Evolutionary conservation across 2,888 invertebrate genomes (phyloP), one percentile per base, ranked within the genome.

Genomic region (Electrophaes corylata): DNA sequence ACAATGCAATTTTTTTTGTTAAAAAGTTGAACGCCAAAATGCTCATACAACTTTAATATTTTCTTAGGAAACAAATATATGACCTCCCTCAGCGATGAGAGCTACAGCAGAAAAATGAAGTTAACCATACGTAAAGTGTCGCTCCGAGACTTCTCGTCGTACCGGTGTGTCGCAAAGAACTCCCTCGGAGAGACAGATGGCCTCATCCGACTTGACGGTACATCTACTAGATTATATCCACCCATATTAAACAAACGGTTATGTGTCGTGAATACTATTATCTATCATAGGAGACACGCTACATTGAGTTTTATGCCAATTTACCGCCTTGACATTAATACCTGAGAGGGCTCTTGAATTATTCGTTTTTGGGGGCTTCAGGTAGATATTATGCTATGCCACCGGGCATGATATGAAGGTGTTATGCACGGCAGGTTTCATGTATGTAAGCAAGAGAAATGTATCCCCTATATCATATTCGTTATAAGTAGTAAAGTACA

Each of bases 141-240:
- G 48, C 92, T 93, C 60, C 93, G 93, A 72, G 97, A 97, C 87
- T 97, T 97, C 82, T 97, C 97, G 57, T 96, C 96, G 51, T 97
- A 97, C 92, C 96, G 96, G 83, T 97, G 97, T 83, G 96, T 97
- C 64, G 97, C 97, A 50, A 98, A 97, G 91, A 98, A 98, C 87
- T 97, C 97, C 39, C 93, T 97, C 33, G 97, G 97, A 56, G 96
- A 96, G 84, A 97, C 97, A 37, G 97, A 97, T 84, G 97, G 97
- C 45, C 94, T 96, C 73, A 97, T 97, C 81, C 96, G 96, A 86
- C 93, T 97, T 66, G 97, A 97, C 87, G 97, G 97, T 97, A 92
- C 93, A 93, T 81, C 54, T 56, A 58, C 56, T 62, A 66, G 52
- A 74, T 70, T 69, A 68, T 70, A 69, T 64, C 55, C 66, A 69